Conservation (phyloP, 92 coral and sea anemone species). For the Paragorgia papillata region DNA sequence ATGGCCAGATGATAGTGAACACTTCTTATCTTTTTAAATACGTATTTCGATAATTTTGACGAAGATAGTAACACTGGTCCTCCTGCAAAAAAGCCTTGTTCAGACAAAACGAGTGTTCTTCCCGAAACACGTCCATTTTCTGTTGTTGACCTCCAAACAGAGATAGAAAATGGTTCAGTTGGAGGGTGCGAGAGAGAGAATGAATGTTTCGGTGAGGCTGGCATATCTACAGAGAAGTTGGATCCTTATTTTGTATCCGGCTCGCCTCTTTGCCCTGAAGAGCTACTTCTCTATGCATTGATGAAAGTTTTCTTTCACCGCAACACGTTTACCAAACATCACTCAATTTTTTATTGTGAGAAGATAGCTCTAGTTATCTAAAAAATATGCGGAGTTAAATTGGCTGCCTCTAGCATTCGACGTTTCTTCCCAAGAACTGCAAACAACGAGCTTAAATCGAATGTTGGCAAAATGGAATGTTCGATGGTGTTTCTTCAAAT, state of each 20-base stretch:
- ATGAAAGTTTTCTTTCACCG: constrained; percentile 31
- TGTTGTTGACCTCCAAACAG: not conserved
- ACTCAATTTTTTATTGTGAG: not conserved
- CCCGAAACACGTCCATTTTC: not conserved
- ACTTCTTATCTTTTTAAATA: not conserved
- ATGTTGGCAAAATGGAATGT: constrained; percentile 46
- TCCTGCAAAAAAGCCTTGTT: too few relatives aligned
- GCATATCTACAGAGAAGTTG: too few relatives aligned
- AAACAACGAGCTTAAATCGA: constrained; percentile 12
- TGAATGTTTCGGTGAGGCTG: not conserved
- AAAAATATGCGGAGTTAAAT: constrained; percentile 27
- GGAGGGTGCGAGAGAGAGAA: not conserved
- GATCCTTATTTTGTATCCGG: not conserved
- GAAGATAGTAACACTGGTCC: not conserved
- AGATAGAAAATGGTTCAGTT: not conserved
- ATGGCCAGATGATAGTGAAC: not conserved
- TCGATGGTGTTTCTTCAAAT: constrained; percentile 41
- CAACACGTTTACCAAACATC: constrained; percentile 18
- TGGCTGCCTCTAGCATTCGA: constrained; percentile 1
- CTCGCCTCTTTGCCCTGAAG: constrained; percentile 10
- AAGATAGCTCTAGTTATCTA: not conserved
- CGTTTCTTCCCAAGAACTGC: constrained; percentile 25
- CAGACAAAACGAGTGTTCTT: not conserved
- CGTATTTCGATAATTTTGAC: not conserved
- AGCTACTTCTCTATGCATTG: constrained; percentile 21